Conservation (phyloP, 2,113 vertebrate genomes). For the Mirounga angustirostris region DNA sequence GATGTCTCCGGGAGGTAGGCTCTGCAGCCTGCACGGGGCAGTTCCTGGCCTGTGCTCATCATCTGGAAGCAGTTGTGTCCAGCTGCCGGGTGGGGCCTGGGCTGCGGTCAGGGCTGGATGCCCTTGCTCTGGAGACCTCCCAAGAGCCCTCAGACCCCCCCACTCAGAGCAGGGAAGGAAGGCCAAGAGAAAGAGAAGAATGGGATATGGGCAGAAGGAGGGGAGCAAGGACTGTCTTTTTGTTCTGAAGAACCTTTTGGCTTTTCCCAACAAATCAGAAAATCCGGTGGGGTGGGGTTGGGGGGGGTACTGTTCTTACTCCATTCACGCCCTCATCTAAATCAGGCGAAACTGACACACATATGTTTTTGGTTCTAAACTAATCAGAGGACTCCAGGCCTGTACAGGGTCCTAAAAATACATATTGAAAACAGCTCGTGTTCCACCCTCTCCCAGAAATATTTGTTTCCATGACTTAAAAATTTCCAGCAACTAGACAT, state of each 20-base stretch:
- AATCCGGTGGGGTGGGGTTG: not conserved
- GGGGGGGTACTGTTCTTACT: not conserved
- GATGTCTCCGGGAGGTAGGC: not conserved
- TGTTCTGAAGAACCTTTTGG: conserved; percentile 37
- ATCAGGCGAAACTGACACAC: not conserved
- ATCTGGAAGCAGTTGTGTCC: conserved; percentile 70
- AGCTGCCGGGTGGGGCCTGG: not conserved
- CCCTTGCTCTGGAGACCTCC: not conserved
- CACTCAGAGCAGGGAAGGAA: not conserved
- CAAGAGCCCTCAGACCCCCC: not conserved
- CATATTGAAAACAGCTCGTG: not conserved
- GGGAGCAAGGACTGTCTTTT: not conserved
- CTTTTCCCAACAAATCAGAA: conserved; percentile 14
- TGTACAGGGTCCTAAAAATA: conserved; percentile 62
- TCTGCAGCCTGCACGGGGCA: not conserved
- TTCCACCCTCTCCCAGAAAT: not conserved
- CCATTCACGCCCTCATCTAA: not conserved
- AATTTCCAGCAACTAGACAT: not conserved
- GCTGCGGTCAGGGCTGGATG: not conserved
- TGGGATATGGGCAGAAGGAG: not conserved
- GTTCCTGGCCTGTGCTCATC: not conserved
- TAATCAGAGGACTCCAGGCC: conserved; percentile 38
- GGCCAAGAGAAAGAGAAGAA: not conserved
- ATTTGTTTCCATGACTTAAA: not conserved
- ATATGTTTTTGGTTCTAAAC: conserved; percentile 57